A percentile compares a stretch with the other conserved stretches of the same genome.
These are phyloP conservation scores for Lepus townsendii DNA, from an alignment of 2,797 vertebrate species.

Conservation along the genomic window DNA sequence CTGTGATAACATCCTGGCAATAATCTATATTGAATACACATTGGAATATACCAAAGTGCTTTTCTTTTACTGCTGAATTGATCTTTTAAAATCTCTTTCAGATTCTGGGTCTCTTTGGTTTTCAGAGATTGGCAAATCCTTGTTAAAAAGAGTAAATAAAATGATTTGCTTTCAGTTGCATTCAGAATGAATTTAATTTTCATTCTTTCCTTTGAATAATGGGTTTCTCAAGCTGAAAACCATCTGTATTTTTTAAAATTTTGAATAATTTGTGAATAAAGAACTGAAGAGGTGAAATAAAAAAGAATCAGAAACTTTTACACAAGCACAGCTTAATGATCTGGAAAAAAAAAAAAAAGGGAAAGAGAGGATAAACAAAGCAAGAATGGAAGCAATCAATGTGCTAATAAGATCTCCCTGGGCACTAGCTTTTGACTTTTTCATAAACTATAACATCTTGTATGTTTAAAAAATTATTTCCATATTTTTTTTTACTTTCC, in stretches of 20 bases:
- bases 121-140: slow-evolving; percentile 28
- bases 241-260: not conserved
- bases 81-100: not conserved
- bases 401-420: not conserved
- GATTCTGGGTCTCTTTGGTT: not conserved
- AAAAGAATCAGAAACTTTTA: slow-evolving; percentile 16
- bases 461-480: slow-evolving; percentile 20
- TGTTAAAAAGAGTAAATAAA: not conserved
- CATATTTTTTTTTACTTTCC: not conserved
- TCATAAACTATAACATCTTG: not conserved
- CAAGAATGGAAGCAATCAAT: not conserved
- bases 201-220: slow-evolving; percentile 9
- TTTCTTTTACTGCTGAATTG: slow-evolving; percentile 31
- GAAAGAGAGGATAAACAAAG: not conserved
- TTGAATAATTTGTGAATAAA: slow-evolving; percentile 1
- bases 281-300: not conserved
- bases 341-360: not conserved
- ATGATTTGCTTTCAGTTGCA: not conserved
- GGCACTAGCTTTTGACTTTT: not conserved
- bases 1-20: not conserved
- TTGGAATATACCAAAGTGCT: not conserved
- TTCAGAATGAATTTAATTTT: slow-evolving; percentile 39
- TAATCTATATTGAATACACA: not conserved
- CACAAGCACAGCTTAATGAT: not conserved
- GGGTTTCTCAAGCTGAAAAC: not conserved